Base-by-base conservation (phyloP, 2,888 invertebrate species). In the Agonopterix subpropinquella region DNA sequence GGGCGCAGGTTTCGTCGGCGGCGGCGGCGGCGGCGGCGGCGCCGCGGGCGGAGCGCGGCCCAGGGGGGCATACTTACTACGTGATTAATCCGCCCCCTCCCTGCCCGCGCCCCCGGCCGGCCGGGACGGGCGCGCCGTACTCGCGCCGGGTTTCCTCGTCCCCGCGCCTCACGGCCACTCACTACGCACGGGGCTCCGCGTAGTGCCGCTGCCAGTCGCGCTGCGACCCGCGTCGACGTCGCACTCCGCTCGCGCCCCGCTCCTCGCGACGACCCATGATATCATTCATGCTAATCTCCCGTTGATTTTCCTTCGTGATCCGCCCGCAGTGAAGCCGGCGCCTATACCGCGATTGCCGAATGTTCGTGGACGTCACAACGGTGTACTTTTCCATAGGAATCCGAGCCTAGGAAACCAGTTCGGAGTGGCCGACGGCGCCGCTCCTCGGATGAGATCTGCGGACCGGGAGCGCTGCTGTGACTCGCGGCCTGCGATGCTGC, bases 141-240 rank as follows among this genome's bases (percentile, higher is more conserved):
- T 80, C 82, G 82, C 81, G 77, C 80, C 86, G 87, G 88, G 86
- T 87, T 87, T 86, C 87, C 86, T 87, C 87, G 85, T 86, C 88
- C 86, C 87, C 87, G 86, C 87, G 82, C 86, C 88, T 87, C 88
- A 85, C 80, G 87, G 85, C 87, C 85, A 86, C 85, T 86, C 85
- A 85, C 80, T 86, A 86, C 86, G 85, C 87, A 86, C 85, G 84
- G 79, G 60, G 78, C 83, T 75, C 77, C 78, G 78, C 81, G 83
- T 83, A 84, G 83, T 82, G 80, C 76, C 44, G 45, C 45, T 77
- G 78, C 57, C 83, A 84, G 86, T 86, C 86, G 86, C 85, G 76
- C 78, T 73, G 84, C 87, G 86, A 84, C 86, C 85, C 73, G 85
- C 82, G 80, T 77, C 77, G 73, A 73, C 76, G 77, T 77, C 77